Evolutionary conservation across 2,797 vertebrate species (phyloP).

Genomic region (Myotis findleyi): DNA sequence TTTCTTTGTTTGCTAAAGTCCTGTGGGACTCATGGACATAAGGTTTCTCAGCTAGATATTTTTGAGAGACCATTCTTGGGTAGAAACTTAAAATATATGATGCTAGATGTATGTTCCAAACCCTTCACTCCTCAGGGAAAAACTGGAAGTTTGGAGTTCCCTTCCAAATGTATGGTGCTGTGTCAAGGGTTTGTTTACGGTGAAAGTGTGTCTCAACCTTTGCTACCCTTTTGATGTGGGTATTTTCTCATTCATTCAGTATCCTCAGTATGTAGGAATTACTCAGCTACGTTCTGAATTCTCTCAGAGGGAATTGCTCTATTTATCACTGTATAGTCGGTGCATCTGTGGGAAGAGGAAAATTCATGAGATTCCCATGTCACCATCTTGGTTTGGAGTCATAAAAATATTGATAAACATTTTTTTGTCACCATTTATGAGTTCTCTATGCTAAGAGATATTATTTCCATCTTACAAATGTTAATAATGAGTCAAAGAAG

Average conservation of each 20-base stretch:
- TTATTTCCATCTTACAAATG: background rate
- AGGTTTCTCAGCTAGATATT: background rate
- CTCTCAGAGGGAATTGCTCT: background rate
- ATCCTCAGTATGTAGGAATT: background rate
- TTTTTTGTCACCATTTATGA: constrained; percentile 28
- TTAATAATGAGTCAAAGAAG: background rate
- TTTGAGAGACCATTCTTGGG: background rate
- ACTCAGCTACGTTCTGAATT: background rate
- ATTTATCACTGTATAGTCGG: background rate
- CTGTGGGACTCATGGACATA: background rate
- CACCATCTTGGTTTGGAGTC: background rate
- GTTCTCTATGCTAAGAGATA: background rate
- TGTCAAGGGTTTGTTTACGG: background rate
- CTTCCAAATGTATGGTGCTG: background rate
- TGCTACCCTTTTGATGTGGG: background rate
- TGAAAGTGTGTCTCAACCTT: background rate
- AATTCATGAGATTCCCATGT: background rate
- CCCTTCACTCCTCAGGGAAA: background rate
- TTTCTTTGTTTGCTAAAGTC: background rate
- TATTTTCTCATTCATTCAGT: background rate
- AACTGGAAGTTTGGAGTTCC: background rate
- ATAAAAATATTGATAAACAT: background rate
- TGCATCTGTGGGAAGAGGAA: background rate
- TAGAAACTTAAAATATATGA: background rate
- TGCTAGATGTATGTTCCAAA: background rate